These are phyloP conservation scores for Montipora foliosa DNA, from an alignment of 64 coral and sea anemone species.

Conservation along the genomic window DNA sequence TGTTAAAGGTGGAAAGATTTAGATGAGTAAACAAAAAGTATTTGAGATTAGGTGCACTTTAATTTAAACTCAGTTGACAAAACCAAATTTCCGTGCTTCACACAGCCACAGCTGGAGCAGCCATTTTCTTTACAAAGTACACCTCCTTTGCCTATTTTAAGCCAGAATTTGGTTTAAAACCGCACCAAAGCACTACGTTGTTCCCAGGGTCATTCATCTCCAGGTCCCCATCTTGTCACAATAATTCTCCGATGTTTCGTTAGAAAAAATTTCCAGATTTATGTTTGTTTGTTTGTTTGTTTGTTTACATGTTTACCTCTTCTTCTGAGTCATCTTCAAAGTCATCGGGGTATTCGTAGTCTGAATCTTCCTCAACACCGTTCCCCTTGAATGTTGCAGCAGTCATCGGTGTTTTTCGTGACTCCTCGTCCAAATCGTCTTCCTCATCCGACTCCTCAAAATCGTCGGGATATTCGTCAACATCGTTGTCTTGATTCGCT, in stretches of 20 bases:
- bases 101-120: no score
- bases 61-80: no score
- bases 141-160: no score
- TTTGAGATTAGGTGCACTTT: no score
- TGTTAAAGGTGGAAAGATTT: no score
- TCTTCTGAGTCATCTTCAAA: conserved; percentile 89
- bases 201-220: no score
- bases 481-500: conserved; percentile 8
- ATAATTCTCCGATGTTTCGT: neutral
- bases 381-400: conserved; percentile 36
- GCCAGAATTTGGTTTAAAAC: neutral
- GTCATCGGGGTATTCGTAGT: conserved; percentile 82
- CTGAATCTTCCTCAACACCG: conserved; percentile 1
- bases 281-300: neutral
- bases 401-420: conserved; percentile 64
- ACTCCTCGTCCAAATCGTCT: conserved; percentile 30
- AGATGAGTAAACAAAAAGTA: no score
- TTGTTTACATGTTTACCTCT: conserved; percentile 41
- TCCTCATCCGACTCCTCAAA: conserved; percentile 90
- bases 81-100: no score
- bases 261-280: neutral
- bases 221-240: no score
- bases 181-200: no score
- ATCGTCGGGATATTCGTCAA: conserved; percentile 86
- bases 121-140: no score